A percentile compares a stretch with the other conserved stretches of the same genome.
Conservation (phyloP, 2,113 vertebrate species). For the Amphilophus citrinellus region DNA sequence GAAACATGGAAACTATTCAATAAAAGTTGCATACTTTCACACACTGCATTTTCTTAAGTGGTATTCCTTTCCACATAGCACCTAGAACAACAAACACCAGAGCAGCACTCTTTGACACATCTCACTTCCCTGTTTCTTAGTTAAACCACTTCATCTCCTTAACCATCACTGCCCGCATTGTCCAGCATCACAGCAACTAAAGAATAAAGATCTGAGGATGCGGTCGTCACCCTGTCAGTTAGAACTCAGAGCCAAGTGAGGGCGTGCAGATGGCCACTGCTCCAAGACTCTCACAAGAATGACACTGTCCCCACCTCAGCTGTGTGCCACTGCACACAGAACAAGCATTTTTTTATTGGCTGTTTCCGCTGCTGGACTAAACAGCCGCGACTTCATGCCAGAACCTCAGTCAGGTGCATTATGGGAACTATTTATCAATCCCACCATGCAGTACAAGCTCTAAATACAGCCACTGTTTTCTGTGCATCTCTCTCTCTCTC, state of each 20-base stretch:
- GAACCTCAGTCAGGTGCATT: conserved; percentile 83
- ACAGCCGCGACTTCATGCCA: conserved; percentile 65
- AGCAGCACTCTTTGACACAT: background rate
- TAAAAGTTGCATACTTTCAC: conserved; percentile 20
- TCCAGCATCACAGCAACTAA: conserved; percentile 57
- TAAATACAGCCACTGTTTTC: conserved; percentile 82
- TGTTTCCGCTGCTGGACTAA: conserved; percentile 79
- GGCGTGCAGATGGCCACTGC: conserved; percentile 79
- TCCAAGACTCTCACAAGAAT: conserved; percentile 79
- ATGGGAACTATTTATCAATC: conserved; percentile 82
- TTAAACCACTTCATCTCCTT: conserved; percentile 1
- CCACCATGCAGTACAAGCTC: conserved; percentile 72
- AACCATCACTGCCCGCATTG: background rate
- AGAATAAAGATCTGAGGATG: conserved; percentile 47
- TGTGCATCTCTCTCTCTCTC: conserved; percentile 51
- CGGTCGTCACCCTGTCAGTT: conserved; percentile 56
- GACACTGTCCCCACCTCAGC: conserved; percentile 82
- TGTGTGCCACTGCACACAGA: conserved; percentile 75
- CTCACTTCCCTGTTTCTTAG: background rate
- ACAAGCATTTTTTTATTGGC: conserved; percentile 72
- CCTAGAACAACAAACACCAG: background rate
- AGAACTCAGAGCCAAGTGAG: conserved; percentile 66
- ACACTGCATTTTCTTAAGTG: conserved; percentile 11
- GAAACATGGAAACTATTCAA: conserved; percentile 16
- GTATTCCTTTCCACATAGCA: background rate